Evolutionary conservation across 2,888 invertebrate genomes (phyloP), one percentile per base, ranked within the genome.

Genomic region (Cataglyphis livida): DNA sequence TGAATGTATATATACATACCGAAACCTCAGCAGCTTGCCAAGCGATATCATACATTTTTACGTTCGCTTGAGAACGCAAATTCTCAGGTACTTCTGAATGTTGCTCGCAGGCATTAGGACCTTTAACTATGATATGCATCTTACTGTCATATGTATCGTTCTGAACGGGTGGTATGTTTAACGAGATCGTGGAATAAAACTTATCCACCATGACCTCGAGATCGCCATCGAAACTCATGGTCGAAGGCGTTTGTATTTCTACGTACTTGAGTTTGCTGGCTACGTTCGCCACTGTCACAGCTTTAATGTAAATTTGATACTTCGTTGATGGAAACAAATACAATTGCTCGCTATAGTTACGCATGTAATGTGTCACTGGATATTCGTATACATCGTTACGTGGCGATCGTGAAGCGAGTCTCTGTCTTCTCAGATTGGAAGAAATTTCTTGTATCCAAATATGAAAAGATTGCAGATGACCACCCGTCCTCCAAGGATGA

Each of bases 401-500:
- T 9, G 1, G 7, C 0, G 51, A 61, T 32, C 3, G n/a, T 0
- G 7, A 10, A 12, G 54, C 21, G 35, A 38, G 75, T 10, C 9
- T 5, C 12, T 28, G 2, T n/a, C 0, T 74, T 62, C 28, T 65
- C 1, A 90, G 70, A 18, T 78, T 62, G 5, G 89, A 82, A 9
- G 76, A 83, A 6, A 44, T 51, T 57, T 83, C 32, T 51, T 59
- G 0, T 6, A 65, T 59, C 1, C 0, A n/a, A 1, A 92, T 89
- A 0, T n/a, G 0, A 54, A 91, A 92, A 51, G 48, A 35, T 0
- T 57, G 15, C 0, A 92, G 35, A 7, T 15, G 85, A 5, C 85
- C 84, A 9, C 89, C 88, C 9, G 90, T 85, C 65, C 0, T 83
- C 81, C 85, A 87, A 0, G 92, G 92, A 71, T 91, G 91, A 3